Evolutionary conservation across 2,113 vertebrate species (phyloP).

Genomic region (Limanda limanda): DNA sequence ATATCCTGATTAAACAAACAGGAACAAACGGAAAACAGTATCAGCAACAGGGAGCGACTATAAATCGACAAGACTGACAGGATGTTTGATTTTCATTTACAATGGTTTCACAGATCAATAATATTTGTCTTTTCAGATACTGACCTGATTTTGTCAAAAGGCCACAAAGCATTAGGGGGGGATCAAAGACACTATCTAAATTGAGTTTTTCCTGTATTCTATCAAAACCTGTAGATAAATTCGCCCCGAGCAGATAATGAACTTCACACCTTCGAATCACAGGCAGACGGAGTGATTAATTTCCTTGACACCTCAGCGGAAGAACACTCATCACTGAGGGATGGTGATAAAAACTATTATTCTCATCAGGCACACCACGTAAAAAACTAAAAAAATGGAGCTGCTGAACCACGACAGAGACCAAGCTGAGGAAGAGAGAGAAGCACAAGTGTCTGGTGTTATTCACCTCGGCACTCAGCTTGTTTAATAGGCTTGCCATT

Average conservation of each 20-base stretch:
- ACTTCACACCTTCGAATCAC: slow-evolving; percentile 20
- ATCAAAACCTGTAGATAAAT: slow-evolving; percentile 9
- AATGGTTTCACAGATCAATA: slow-evolving; percentile 21
- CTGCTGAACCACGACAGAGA: not conserved
- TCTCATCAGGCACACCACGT: slow-evolving; percentile 16
- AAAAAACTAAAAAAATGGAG: too few species aligned
- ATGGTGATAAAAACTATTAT: slow-evolving; percentile 27
- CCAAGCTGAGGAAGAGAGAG: not conserved
- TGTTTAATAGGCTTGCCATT: not conserved
- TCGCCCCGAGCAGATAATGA: slow-evolving; percentile 18
- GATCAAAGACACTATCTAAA: slow-evolving; percentile 31
- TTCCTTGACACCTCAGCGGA: slow-evolving; percentile 34
- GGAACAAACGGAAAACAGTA: slow-evolving; percentile 2
- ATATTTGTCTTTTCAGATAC: slow-evolving; percentile 6
- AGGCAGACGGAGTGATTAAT: slow-evolving; percentile 44
- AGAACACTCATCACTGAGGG: not conserved
- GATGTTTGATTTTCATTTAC: slow-evolving; percentile 34
- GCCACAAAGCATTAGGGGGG: slow-evolving; percentile 1
- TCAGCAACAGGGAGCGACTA: not conserved
- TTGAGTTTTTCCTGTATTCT: slow-evolving; percentile 13
- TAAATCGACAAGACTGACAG: slow-evolving; percentile 6
- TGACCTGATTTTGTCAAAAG: slow-evolving; percentile 29
- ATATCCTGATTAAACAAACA: not conserved
- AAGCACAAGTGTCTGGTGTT: not conserved
- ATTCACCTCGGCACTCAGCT: not conserved